Base-by-base conservation (phyloP, 2,888 invertebrate genomes). In the Eupithecia subfuscata region DNA sequence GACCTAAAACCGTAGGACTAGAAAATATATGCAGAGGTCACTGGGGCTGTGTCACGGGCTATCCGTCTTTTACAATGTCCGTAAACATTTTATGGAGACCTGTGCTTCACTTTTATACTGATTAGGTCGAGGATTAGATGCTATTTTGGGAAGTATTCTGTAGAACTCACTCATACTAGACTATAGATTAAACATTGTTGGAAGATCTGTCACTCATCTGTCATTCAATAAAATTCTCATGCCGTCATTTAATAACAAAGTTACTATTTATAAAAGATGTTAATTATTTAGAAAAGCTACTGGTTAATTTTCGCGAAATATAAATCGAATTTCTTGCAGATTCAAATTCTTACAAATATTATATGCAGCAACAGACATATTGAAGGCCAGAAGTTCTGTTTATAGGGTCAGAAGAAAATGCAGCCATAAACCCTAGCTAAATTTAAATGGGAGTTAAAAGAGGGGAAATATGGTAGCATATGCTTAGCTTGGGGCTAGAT, bases 21-120 rank as follows among this genome's bases (percentile, higher is more conserved):
- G 78, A 73, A 84, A 84, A 87, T 84, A 71, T 82, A 87, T 87
- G 83, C 86, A 85, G 84, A 83, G 84, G 84, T 85, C 85, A 81
- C 75, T 71, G 69, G 11, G 52, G 71, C 69, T 64, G 40, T 43
- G 69, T 72, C 43, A 67, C 65, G 45, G 71, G 34, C 67, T 22
- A 69, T 63, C 70, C 25, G 37, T 43, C 68, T 69, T 68, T 67
- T 63, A 56, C 69, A 71, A 30, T 69, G 69, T 69, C 37, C 60
- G 45, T 76, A 74, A 76, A 71, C 25, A 56, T 72, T 74, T 77
- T 74, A 48, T 70, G 37, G 70, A 63, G 60, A 40, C 25, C 25
- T n/a, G 52, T 72, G 67, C 22, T 67, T 37, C n/a, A 73, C n/a
- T 76, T 76, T 76, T 65, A 71, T 69, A 56, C 65, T 65, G 16